These are phyloP conservation scores for Salvelinus sp. DNA, from an alignment of 2,113 vertebrate species.

Conservation along the genomic window DNA sequence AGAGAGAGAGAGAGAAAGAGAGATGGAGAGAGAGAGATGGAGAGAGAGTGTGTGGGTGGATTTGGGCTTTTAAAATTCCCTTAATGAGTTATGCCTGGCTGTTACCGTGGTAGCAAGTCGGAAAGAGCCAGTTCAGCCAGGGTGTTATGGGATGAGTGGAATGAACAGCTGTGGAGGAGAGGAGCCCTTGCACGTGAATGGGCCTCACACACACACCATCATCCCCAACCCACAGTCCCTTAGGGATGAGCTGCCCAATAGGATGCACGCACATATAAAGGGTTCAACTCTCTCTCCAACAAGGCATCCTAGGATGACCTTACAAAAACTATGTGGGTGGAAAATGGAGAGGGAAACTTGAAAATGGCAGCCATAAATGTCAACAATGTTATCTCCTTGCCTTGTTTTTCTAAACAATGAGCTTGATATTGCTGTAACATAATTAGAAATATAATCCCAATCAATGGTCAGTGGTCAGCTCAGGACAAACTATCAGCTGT, in stretches of 20 bases:
- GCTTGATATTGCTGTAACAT: too few relatives aligned
- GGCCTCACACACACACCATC: neutral
- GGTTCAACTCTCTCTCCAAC: neutral
- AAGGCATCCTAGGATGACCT: neutral
- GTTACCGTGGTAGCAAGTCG: neutral
- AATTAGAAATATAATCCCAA: neutral
- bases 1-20: neutral
- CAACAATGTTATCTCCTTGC: neutral
- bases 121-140: slow-evolving; percentile 22
- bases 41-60: neutral
- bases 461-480: slow-evolving; percentile 24
- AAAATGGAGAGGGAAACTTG: neutral
- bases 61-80: slow-evolving; percentile 14
- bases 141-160: slow-evolving; percentile 10
- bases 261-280: neutral
- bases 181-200: neutral
- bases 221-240: neutral
- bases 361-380: neutral
- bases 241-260: neutral
- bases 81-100: slow-evolving; percentile 17
- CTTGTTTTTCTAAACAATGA: neutral
- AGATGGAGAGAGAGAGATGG: neutral
- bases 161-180: slow-evolving; percentile 20
- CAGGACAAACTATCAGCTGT: slow-evolving; percentile 21
- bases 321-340: neutral